These are phyloP conservation scores for Bombus pascuorum DNA, from an alignment of 1,140 invertebrate species.

Conservation along the genomic window DNA sequence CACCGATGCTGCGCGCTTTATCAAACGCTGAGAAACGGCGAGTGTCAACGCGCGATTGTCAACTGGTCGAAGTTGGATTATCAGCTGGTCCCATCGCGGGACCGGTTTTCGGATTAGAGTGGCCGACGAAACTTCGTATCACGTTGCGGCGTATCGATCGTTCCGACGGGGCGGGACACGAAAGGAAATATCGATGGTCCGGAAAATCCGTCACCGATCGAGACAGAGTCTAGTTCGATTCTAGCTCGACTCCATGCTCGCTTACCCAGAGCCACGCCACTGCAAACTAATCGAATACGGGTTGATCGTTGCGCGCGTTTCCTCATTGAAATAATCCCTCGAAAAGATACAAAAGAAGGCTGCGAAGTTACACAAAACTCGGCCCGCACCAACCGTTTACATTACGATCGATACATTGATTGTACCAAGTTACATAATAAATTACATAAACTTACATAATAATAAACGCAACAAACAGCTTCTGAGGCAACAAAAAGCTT, in stretches of 20 bases:
- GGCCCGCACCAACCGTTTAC: no score
- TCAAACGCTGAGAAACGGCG: conserved; percentile 6
- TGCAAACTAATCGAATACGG: conserved; percentile 1
- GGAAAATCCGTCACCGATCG: conserved; percentile 31
- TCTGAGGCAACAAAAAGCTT: no score
- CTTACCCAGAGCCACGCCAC: background rate
- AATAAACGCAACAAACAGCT: no score
- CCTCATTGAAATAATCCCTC: background rate
- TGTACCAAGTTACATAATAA: no score
- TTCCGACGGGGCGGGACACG: background rate
- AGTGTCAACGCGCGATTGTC: conserved; percentile 14
- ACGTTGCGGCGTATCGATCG: conserved; percentile 23
- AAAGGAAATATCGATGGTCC: conserved; percentile 35
- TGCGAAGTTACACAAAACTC: no score
- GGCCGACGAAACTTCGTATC: conserved; percentile 20
- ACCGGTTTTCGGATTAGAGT: conserved; percentile 26
- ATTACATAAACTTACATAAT: no score
- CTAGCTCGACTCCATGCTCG: background rate
- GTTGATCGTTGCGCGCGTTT: background rate
- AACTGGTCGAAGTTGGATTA: conserved; percentile 38
- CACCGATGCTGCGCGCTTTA: background rate
- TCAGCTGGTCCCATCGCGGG: conserved; percentile 13
- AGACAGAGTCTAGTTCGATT: background rate
- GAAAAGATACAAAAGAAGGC: no score
- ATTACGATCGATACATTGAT: no score